Base-by-base conservation (phyloP, 1,140 invertebrate genomes). In the Antheraea pernyi region DNA sequence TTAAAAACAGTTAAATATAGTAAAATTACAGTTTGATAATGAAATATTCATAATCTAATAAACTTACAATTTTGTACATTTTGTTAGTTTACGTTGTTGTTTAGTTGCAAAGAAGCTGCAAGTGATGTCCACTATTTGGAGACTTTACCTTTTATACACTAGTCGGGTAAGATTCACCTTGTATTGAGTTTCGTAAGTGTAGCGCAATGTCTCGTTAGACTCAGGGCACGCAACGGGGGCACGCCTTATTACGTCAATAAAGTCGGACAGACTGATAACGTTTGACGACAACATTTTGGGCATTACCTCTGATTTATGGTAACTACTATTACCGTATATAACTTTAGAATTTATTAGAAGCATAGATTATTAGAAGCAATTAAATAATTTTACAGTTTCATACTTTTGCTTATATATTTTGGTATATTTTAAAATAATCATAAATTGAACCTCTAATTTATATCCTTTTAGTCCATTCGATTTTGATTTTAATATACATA, bases 101-200 rank as follows among this genome's bases (percentile, higher is more conserved):
- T 65, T 84, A 82, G 76, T 76, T 80, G 78, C 72, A 84, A 77
- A 75, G 78, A 84, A 75, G 78, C 81, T 78, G 72, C 76, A 70
- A 70, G 69, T 89, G 82, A 82, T 88, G 81, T 83, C 70, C 72
- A 73, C 70, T 64, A 70, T 79, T 82, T 76, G 79, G 73, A 73
- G 78, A 84, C 84, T 84, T 78, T 87, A 86, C 82, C 88, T 91
- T 92, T 88, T 92, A 92, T 92, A 92, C 87, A 69, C 78, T 67
- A 76, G 58, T 58, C 37, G 71, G 64, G 73, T 73, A 82, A 84
- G 89, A 92, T 85, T 92, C 88, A 91, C 90, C 88, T 92, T 92
- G 90, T 84, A 69, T 74, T 61, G 59, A n/a, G 80, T 91, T 91
- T 91, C 90, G 80, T 82, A 87, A 90, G 73, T 67, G 70, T 72